Percentiles rank a stretch among this genome's conserved stretches.
phyloP scores from a whole-genome alignment of 1,140 invertebrate species.

The Zaprionus vittiger region DNA sequence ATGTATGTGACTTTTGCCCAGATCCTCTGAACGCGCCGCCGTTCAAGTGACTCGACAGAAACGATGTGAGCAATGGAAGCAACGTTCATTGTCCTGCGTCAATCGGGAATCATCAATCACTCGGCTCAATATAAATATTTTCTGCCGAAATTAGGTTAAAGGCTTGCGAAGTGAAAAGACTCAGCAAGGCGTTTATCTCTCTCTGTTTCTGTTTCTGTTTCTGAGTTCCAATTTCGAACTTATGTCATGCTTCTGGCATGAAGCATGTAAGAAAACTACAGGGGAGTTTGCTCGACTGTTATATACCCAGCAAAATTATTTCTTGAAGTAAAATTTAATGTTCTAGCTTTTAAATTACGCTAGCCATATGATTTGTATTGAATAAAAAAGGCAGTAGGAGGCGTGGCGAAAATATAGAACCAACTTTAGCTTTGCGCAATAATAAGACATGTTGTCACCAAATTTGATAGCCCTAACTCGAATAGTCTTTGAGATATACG shows the following conservation, averaged over 20 bases:
- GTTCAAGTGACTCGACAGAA: constrained; percentile 74
- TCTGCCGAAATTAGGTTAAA: constrained; percentile 81
- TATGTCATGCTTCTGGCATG: constrained; percentile 59
- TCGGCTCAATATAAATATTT: constrained; percentile 77
- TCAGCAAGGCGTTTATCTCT: background rate
- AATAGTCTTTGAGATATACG: too few species aligned
- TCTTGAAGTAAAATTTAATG: fast-evolving
- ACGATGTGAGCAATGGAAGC: background rate
- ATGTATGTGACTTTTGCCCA: constrained; percentile 81
- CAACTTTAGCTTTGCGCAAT: too few species aligned
- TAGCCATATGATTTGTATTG: too few species aligned
- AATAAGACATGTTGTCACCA: too few species aligned
- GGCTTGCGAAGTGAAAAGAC: constrained; percentile 45
- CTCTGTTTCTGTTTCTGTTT: background rate
- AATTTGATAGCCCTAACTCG: too few species aligned
- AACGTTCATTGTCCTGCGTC: constrained; percentile 54
- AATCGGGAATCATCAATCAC: constrained; percentile 72
- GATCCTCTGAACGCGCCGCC: constrained; percentile 58
- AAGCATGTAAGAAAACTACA: too few species aligned
- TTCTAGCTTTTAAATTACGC: too few species aligned
- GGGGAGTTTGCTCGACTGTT: too few species aligned
- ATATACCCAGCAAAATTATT: too few species aligned
- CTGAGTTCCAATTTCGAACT: constrained; percentile 60
- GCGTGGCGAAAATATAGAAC: too few species aligned
- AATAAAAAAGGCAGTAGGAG: too few species aligned